Conservation (phyloP, 1,140 invertebrate genomes). For the Panagrolaimus sp. region DNA sequence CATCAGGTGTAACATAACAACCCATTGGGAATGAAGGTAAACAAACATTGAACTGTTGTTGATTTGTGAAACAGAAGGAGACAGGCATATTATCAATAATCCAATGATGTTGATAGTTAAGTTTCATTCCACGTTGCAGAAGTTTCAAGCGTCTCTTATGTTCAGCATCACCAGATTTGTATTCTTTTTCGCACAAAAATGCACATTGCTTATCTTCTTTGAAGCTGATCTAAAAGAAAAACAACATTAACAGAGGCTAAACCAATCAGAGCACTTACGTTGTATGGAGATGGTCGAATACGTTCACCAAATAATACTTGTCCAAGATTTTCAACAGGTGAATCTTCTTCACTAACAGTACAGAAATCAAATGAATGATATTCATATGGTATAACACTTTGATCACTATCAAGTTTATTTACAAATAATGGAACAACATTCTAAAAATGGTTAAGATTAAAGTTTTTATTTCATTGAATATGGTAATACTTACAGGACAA, state of each 20-base stretch:
- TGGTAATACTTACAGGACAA: conserved; percentile 55
- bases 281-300: conserved; percentile 83
- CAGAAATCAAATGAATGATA: conserved; percentile 94
- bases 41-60: conserved; percentile 73
- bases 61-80: conserved; percentile 79
- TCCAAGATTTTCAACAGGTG: conserved; percentile 92
- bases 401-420: conserved; percentile 88
- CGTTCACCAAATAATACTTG: conserved; percentile 97
- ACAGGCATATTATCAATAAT: conserved; percentile 84
- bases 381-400: conserved; percentile 93
- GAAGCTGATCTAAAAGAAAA: conserved; percentile 64
- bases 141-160: conserved; percentile 71
- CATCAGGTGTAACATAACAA: conserved; percentile 70
- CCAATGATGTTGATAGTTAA: conserved; percentile 99
- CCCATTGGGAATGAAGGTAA: conserved; percentile 94
- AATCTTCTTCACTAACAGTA: conserved; percentile 66
- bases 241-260: conserved; percentile 15
- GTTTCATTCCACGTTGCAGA: conserved; percentile 80
- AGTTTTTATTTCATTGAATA: no score
- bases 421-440: conserved; percentile 79
- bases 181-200: conserved; percentile 70
- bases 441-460: no score
- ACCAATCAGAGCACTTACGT: conserved; percentile 64
- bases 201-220: conserved; percentile 70
- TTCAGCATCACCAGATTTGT: conserved; percentile 67